Base-by-base conservation (phyloP, 1,140 invertebrate genomes). In the Achatina immaculata region DNA sequence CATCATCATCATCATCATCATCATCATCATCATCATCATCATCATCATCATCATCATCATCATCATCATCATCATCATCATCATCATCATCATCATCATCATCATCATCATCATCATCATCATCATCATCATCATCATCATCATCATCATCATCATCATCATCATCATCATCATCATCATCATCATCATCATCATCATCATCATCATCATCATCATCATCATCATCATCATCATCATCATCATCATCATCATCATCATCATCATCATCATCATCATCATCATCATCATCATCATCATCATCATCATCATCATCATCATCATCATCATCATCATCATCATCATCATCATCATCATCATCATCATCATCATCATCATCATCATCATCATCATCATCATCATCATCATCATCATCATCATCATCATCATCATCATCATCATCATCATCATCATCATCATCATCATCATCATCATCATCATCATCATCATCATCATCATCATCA, bases 101-200 rank as follows among this genome's bases (percentile, higher is more conserved):
- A 24, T 19, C 31, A 68, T 19, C 31, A 68, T 14, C 14, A 68
- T 21, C 31, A 68, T 19, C 31, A 68, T 21, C 31, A 68, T 68
- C 14, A 68, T 68, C 14, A 68, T 68, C 11, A 68, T 68, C 14
- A 68, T 68, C 14, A 68, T 68, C 11, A 68, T 68, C 11, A 68
- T 68, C 11, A 68, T 68, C 11, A 68, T 68, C 16, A 68, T 68
- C 11, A 68, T 68, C 11, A 68, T 68, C 11, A 68, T 68, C 11
- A 68, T 68, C 11, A 68, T 68, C 14, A 68, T 68, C 16, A 68
- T 68, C 11, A 68, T 68, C 11, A 24, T 68, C 16, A 68, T 68
- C 11, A 68, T 68, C 16, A 21, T 68, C 11, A 68, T 68, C 16
- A 68, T 68, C 11, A 68, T 68, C 16, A 68, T 34, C 11, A 68